Base-by-base conservation (phyloP, 1,140 invertebrate genomes). In the Bombus balteatus region DNA sequence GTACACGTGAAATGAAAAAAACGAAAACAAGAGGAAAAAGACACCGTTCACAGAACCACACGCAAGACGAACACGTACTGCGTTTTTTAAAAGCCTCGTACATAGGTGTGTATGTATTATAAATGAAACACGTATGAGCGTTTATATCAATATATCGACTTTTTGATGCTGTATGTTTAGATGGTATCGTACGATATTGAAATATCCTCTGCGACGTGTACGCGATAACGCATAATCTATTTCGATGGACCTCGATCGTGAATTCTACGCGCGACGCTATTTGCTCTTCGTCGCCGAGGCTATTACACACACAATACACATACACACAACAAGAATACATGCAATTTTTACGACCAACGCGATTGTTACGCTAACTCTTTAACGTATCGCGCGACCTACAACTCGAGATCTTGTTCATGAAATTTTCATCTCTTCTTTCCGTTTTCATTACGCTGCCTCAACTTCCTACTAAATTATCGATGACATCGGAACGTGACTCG, bases 91-190 rank as follows among this genome's bases (percentile, higher is more conserved):
- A 89, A 83, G 77, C 79, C 78, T 87, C 87, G 83, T 91, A 88
- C 87, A 92, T 92, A 89, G 74, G 83, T 87, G 83, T 91, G 87
- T 88, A 88, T 88, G 86, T 93, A 91, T 92, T 92, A 92, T 89
- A 89, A 92, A 89, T 88, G 78, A 76, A 87, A 71, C 82, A 88
- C 71, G 72, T 90, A 91, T 86, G 88, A 87, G 85, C 88, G 85
- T 87, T 89, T 90, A 85, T 85, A 87, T 89, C 82, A 85, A 75
- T 93, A 91, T 90, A 93, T 89, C 83, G 80, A 89, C 83, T 59
- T 80, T 77, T 90, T 88, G 92, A 92, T 87, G 86, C 89, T 92
- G 84, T 89, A 90, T 88, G 87, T 88, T 87, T 91, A 92, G 79
- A 71, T 91, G 74, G 81, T 87, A 87, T 87, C 76, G 88, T 91